phyloP scores from a whole-genome alignment of 2,113 vertebrate genomes.

The Aldabrachelys gigantea region DNA sequence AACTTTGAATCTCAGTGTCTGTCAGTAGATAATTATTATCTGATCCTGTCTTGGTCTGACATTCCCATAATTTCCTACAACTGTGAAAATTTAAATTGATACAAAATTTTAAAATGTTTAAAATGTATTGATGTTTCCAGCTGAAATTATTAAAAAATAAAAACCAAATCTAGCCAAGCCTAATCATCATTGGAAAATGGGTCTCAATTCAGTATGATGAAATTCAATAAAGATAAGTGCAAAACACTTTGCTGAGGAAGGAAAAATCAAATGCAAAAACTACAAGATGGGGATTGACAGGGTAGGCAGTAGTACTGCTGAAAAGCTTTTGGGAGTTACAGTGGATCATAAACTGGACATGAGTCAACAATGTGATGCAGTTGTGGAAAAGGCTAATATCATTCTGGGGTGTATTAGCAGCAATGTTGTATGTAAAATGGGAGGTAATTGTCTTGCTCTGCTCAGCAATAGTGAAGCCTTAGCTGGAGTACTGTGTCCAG shows the following conservation, averaged over 20 bases:
- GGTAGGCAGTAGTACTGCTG: neutral
- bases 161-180: neutral
- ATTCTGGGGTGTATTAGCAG: neutral
- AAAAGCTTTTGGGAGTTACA: neutral
- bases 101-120: too few species aligned
- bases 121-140: neutral
- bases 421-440: neutral
- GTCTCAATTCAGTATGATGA: neutral
- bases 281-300: neutral
- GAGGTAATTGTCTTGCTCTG: neutral
- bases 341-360: neutral
- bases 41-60: too few species aligned
- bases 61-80: too few species aligned
- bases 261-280: neutral
- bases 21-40: too few species aligned
- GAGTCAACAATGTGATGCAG: neutral
- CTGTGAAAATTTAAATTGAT: too few species aligned
- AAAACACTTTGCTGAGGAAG: neutral
- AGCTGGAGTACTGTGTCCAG: neutral
- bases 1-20: neutral
- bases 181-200: neutral
- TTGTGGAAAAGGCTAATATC: neutral
- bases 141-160: neutral
- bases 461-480: neutral
- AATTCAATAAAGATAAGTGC: neutral